A percentile compares a stretch with the other conserved stretches of the same genome.
phyloP scores from a whole-genome alignment of 2,888 invertebrate genomes.

The Dryococelus australis region DNA sequence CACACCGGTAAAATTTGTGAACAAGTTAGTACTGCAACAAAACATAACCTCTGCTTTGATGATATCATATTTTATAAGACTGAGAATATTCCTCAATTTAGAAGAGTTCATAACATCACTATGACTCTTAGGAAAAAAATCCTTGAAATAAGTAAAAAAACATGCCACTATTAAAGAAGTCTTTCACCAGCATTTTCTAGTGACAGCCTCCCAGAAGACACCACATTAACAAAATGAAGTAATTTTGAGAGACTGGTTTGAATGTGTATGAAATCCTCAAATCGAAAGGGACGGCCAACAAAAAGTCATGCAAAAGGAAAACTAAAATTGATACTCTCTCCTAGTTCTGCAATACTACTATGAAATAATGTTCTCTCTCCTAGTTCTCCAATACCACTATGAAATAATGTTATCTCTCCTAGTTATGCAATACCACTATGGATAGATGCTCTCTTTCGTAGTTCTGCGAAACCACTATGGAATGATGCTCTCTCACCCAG shows the following conservation, averaged over 20 bases:
- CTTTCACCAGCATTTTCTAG: constrained; percentile 4
- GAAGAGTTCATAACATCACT: neutral
- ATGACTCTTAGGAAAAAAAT: neutral
- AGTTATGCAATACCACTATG: no score
- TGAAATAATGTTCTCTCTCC: no score
- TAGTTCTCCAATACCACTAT: no score
- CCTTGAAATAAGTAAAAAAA: neutral
- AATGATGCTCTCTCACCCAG: no score
- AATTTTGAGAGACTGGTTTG: neutral
- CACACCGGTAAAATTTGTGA: neutral
- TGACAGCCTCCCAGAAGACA: constrained; percentile 3
- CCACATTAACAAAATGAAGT: neutral
- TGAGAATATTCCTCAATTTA: neutral
- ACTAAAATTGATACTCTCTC: neutral
- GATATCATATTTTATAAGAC: neutral
- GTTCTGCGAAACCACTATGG: no score
- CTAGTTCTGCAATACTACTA: neutral
- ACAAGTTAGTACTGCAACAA: constrained; percentile 20
- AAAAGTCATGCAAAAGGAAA: constrained; percentile 4
- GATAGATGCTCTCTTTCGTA: no score
- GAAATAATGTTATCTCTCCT: no score
- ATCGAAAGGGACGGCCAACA: neutral
- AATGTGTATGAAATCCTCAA: neutral
- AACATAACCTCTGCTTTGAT: constrained; percentile 17
- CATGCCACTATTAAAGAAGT: neutral